Base-by-base conservation (phyloP, 1,140 invertebrate species). In the Listronotus bonariensis region DNA sequence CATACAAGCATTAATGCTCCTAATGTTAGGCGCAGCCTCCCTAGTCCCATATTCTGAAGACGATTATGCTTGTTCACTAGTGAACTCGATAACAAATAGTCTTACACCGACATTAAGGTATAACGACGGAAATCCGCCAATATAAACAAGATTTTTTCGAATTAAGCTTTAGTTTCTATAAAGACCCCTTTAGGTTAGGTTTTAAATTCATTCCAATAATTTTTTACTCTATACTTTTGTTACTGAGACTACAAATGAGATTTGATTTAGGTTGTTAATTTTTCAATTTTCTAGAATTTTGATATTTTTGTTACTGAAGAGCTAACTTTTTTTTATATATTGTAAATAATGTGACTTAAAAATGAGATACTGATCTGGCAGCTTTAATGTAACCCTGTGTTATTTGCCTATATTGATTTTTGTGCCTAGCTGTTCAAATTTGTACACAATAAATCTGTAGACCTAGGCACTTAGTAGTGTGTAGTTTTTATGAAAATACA, bases 91-190 rank as follows among this genome's bases (percentile, higher is more conserved):
- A 64, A 86, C 86, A 0, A 82, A 85, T 65, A 90, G 89, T 70
- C 85, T 97, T 17, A 89, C 92, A 61, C 93, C 94, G 17, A 88
- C 95, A 79, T 83, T 97, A 68, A 85, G 88, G 26, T 96, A 95
- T 80, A 88, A 90, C 20, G 87, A 96, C 74, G 94, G 94, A 61
- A 93, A 93, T 26, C 94, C 94, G 42, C 94, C 95, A 18, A 84
- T 92, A 11, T 96, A 89, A 74, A 69, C 15, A 45, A 12, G 17
- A 51, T 14, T 52, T 32, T 52, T 61, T 32, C 11, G 14, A 32
- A 36, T 36, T 8, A 36, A 36, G 34, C 8, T 36, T 36, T 36
- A 26, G 5, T 36, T 36, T 36, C 11, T 36, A 36, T 9, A 12
- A 36, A 36, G 64, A 43, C 49, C 57, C 31, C 38, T 53, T 26